Conservation (phyloP, 1,140 invertebrate species). For the Physella acuta region DNA sequence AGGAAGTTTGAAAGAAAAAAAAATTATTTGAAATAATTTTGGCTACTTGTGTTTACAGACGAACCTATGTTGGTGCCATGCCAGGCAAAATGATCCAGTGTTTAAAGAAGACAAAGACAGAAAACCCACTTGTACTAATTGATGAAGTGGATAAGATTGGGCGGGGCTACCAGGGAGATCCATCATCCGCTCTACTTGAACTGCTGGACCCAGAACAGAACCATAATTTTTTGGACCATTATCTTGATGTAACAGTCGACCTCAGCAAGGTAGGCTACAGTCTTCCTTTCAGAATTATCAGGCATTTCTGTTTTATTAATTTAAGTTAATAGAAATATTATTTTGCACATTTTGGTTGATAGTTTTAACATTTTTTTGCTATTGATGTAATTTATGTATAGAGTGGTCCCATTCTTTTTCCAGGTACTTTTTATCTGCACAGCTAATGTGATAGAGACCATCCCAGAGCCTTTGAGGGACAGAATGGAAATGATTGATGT, state of each 20-base stretch:
- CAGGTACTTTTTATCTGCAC: slow-evolving; percentile 94
- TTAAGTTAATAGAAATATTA: no score
- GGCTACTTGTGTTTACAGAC: slow-evolving; percentile 38
- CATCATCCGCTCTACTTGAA: slow-evolving; percentile 92
- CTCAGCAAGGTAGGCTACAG: slow-evolving; percentile 78
- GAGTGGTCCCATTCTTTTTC: no score
- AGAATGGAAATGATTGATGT: slow-evolving; percentile 99
- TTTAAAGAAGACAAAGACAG: slow-evolving; percentile 96
- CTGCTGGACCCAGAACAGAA: slow-evolving; percentile 98
- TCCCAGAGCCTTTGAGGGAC: slow-evolving; percentile 94
- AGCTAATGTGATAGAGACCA: slow-evolving; percentile 93
- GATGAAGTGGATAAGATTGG: slow-evolving; percentile 81
- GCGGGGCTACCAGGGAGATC: slow-evolving; percentile 95
- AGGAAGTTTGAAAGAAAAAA: no score
- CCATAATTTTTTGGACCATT: slow-evolving; percentile 96
- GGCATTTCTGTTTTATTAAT: no score
- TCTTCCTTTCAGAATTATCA: no score
- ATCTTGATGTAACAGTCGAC: slow-evolving; percentile 95
- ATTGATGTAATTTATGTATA: no score
- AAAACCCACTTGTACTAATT: slow-evolving; percentile 97
- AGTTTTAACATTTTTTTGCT: no score
- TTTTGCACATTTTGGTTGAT: no score
- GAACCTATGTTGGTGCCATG: slow-evolving; percentile 99
- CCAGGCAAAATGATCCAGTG: slow-evolving; percentile 99
- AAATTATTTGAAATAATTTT: no score